phyloP scores from a whole-genome alignment of 2,888 invertebrate genomes.

The Tetranychus piercei region DNA sequence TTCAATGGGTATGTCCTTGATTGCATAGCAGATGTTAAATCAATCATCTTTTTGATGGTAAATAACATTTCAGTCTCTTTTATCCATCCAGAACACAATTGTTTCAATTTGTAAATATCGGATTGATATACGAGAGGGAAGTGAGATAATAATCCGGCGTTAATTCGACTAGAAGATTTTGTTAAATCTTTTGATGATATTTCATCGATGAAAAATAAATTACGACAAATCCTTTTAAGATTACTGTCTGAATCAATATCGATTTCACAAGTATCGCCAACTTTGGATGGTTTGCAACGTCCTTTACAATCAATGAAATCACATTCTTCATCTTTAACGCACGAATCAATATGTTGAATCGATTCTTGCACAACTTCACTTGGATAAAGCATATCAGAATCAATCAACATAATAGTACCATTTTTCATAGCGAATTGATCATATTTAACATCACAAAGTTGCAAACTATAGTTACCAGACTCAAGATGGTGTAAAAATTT shows the following conservation, averaged over 20 bases:
- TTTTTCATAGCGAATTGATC: conserved; percentile 32
- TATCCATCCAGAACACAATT: background rate
- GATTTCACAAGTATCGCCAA: conserved; percentile 11
- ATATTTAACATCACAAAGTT: conserved; percentile 37
- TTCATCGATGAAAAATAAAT: conserved; percentile 14
- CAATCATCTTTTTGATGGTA: background rate
- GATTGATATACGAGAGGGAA: background rate
- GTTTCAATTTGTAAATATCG: background rate
- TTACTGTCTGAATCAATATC: conserved; percentile 15
- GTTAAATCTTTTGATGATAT: background rate
- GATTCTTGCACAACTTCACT: conserved; percentile 27
- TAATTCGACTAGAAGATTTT: background rate
- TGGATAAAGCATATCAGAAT: conserved; percentile 31
- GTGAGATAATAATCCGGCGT: background rate
- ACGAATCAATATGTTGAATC: conserved; percentile 24
- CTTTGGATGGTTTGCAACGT: conserved; percentile 27
- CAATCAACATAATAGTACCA: conserved; percentile 26
- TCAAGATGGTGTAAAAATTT: conserved; percentile 33
- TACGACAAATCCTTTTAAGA: conserved; percentile 19
- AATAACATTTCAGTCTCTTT: background rate
- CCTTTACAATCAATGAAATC: conserved; percentile 33
- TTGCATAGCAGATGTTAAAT: background rate
- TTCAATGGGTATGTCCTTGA: background rate
- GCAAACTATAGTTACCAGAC: conserved; percentile 29
- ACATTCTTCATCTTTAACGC: conserved; percentile 30